Conservation (phyloP, 2,113 vertebrate species). For the Xenopus borealis region DNA sequence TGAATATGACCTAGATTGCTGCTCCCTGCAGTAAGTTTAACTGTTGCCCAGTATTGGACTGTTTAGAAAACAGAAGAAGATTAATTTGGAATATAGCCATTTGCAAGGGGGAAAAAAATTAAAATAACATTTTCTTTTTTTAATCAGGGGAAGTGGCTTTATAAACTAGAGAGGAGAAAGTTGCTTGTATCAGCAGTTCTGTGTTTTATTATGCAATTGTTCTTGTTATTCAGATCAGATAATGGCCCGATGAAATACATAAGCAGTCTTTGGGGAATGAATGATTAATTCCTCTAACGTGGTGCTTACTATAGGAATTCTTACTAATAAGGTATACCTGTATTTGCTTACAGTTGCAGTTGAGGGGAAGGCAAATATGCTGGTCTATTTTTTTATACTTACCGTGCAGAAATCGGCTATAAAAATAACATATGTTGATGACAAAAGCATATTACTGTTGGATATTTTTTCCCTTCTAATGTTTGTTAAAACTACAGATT, state of each 20-base stretch:
- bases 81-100: constrained; percentile 29
- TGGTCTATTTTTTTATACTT: constrained; percentile 45
- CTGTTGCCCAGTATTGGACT: constrained; percentile 12
- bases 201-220: constrained; percentile 68
- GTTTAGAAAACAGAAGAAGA: constrained; percentile 35
- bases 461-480: background rate
- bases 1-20: constrained; percentile 36
- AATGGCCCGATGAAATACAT: constrained; percentile 67
- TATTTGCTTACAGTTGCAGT: constrained; percentile 60
- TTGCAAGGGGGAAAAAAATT: background rate
- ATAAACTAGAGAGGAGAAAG: constrained; percentile 57
- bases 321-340: constrained; percentile 61
- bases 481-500: background rate
- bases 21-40: constrained; percentile 19
- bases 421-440: constrained; percentile 48
- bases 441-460: constrained; percentile 37
- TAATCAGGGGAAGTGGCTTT: constrained; percentile 50
- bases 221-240: constrained; percentile 70
- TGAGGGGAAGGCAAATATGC: constrained; percentile 50
- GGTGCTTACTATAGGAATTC: constrained; percentile 62
- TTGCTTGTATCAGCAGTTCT: constrained; percentile 66
- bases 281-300: constrained; percentile 67
- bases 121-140: constrained; percentile 39
- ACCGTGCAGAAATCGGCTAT: constrained; percentile 37
- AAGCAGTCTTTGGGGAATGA: constrained; percentile 66